Evolutionary conservation across 1,140 invertebrate species (phyloP).

Genomic region (Theocolax elegans): DNA sequence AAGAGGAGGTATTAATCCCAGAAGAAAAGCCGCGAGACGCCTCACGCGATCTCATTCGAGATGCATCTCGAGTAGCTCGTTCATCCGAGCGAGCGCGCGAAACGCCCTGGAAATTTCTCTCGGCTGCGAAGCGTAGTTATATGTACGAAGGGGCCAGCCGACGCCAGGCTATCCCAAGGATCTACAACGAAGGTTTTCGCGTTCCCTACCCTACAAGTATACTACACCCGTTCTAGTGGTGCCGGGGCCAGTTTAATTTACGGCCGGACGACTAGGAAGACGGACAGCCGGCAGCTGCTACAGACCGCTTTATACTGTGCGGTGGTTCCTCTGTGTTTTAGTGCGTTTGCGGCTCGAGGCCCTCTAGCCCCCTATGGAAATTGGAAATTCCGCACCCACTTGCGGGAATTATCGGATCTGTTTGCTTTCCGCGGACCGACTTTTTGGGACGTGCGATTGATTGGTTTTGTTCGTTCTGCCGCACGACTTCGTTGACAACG

Average conservation of each 20-base stretch:
- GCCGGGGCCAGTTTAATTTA: constrained; percentile 19
- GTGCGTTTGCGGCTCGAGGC: too few species aligned
- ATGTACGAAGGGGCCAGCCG: neutral
- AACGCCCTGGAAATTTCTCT: neutral
- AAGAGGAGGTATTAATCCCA: constrained; percentile 31
- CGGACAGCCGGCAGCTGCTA: constrained; percentile 15
- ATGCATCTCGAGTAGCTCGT: constrained; percentile 53
- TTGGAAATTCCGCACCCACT: neutral
- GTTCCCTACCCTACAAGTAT: too few species aligned
- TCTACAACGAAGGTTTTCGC: neutral
- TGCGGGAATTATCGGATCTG: neutral
- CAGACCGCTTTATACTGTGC: neutral
- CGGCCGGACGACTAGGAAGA: neutral
- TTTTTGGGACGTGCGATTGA: constrained; percentile 2
- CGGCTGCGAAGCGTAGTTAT: neutral
- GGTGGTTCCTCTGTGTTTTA: neutral
- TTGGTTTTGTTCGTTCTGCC: neutral
- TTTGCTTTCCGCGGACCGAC: neutral
- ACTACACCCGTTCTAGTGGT: neutral
- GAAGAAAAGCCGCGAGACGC: constrained; percentile 30
- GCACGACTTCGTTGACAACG: too few species aligned
- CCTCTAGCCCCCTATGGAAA: neutral
- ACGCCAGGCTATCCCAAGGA: neutral
- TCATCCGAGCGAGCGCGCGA: constrained; percentile 24
- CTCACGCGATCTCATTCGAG: constrained; percentile 47